Evolutionary conservation across 35 echinoderm and acorn worm species (phyloP).

Genomic region (Heliocidaris tuberculata): DNA sequence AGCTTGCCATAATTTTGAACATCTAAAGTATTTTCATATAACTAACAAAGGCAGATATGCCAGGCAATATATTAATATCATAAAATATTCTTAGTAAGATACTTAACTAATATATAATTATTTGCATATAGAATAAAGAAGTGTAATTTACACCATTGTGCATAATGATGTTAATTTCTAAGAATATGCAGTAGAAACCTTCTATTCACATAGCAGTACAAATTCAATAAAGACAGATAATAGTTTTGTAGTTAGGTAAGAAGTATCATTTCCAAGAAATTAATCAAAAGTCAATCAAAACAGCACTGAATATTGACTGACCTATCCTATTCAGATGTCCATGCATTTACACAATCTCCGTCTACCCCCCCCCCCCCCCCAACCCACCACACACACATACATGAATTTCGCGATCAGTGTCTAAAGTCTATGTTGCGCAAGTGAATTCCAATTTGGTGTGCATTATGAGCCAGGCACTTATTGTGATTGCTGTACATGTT

Average conservation of each 20-base stretch:
- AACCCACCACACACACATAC: neutral
- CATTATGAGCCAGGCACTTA: no score
- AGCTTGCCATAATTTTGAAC: neutral
- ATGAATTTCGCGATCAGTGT: neutral
- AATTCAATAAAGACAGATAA: neutral
- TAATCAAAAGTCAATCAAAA: neutral
- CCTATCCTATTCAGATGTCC: neutral
- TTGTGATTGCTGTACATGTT: no score
- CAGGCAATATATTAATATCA: neutral
- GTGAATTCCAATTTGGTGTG: no score
- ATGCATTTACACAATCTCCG: neutral
- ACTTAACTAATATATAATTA: neutral
- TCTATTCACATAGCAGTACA: constrained; percentile 7
- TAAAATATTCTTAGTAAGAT: neutral
- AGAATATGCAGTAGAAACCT: neutral
- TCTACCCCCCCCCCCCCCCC: neutral
- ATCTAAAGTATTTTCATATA: neutral
- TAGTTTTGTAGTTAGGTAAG: neutral
- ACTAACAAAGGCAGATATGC: neutral
- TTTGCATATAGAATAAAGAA: neutral
- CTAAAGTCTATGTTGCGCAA: no score
- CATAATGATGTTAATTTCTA: neutral
- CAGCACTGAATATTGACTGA: no score
- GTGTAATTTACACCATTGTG: neutral
- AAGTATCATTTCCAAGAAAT: neutral